Percentiles rank a stretch among this genome's conserved stretches.
Conservation (phyloP, 2,113 vertebrate genomes). For the Acinonyx jubatus region DNA sequence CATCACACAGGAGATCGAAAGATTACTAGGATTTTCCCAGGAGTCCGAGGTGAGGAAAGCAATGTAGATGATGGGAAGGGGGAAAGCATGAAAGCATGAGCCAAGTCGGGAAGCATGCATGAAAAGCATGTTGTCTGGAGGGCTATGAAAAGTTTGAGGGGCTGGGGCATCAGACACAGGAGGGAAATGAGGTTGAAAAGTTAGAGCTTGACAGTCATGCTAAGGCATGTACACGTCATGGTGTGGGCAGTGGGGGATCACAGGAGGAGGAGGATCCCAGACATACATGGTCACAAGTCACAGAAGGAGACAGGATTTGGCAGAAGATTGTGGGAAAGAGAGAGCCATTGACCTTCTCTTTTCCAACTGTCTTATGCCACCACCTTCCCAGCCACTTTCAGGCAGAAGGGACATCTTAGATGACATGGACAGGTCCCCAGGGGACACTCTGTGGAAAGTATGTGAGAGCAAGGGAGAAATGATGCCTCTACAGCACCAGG, state of each 20-base stretch:
- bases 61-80: not conserved
- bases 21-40: not conserved
- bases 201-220: not conserved
- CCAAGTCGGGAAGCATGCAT: not conserved
- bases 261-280: not conserved
- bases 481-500: not conserved
- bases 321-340: not conserved
- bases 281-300: not conserved
- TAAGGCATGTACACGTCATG: not conserved
- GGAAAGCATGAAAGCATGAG: accelerated
- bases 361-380: not conserved
- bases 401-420: not conserved
- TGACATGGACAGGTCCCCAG: not conserved
- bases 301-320: not conserved
- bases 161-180: not conserved
- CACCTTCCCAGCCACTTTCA: not conserved
- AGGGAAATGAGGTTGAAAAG: not conserved
- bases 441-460: not conserved
- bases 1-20: not conserved
- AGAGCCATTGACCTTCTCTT: not conserved
- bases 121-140: no score
- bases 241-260: not conserved
- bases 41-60: not conserved
- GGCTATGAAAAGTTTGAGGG: not conserved
- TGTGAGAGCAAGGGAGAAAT: not conserved